Evolutionary conservation across 2,797 vertebrate species (phyloP), one percentile per base, ranked within the genome.

Genomic region (Onychomys torridus): DNA sequence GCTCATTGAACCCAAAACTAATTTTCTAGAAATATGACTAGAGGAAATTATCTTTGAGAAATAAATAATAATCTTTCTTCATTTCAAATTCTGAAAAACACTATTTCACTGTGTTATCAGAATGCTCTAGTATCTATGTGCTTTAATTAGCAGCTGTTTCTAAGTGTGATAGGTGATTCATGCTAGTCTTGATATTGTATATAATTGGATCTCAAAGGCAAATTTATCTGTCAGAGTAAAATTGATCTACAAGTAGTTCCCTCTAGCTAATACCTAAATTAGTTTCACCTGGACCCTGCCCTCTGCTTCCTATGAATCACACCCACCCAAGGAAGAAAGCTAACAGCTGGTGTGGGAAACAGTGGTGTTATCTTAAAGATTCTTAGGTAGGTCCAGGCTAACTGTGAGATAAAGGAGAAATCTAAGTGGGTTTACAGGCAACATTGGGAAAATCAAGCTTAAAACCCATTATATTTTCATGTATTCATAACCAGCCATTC

Each of bases 161-260:
- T 94, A 98, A 96, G 87, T 97, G 90, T 96, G 98, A 97, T 98
- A 97, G 97, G 97, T 98, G 97, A 98, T 97, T 98, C 98, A 97
- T 96, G 94, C 97, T 96, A 97, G 97, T 98, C 97, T 98, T 97
- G 98, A 97, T 98, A 98, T 97, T 98, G 96, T 97, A 97, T 97
- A 93, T 98, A 97, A 98, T 97, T 98, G 97, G 97, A 96, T 98
- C 97, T 98, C 97, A 93, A 97, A 98, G 97, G 97, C 96, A 97
- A 97, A 98, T 97, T 97, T 98, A 98, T 97, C 97, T 98, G 98
- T 98, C 98, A 98, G 97, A 95, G 84, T 97, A 97, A 97, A 98
- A 97, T 83, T 98, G 97, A 98, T 97, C 96, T 96, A 93, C 97
- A 97, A 98, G 97, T 95, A 96, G 90, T 96, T 98, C 75, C 96